Evolutionary conservation across 2,888 invertebrate species (phyloP).

Genomic region (Mesorhabditis sp.): DNA sequence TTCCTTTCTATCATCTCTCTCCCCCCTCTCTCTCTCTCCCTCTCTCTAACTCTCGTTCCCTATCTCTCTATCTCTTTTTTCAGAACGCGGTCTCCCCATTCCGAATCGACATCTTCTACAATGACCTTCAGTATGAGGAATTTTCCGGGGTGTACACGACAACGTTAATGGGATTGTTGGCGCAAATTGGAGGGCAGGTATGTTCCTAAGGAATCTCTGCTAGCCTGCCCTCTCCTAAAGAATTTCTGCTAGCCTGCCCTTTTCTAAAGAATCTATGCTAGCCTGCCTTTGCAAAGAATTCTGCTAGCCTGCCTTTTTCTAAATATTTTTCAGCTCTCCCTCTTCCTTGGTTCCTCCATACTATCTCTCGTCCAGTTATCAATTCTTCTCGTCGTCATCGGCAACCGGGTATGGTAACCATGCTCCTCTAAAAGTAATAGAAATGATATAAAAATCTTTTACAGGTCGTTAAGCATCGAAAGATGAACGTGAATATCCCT

Average conservation of each 20-base stretch:
- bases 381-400: background rate
- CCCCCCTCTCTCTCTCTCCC: conserved; percentile 6
- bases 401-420: background rate
- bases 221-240: too few species aligned
- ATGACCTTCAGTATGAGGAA: conserved; percentile 6
- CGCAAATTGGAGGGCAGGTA: conserved; percentile 5
- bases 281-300: too few species aligned
- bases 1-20: background rate
- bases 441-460: too few species aligned
- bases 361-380: background rate
- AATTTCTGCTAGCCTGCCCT: too few species aligned
- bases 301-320: too few species aligned
- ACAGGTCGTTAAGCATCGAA: too few species aligned
- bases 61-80: conserved; percentile 1
- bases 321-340: background rate
- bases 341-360: background rate
- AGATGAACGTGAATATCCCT: too few species aligned
- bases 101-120: conserved; percentile 4
- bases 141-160: background rate
- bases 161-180: background rate
- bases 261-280: too few species aligned
- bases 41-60: background rate
- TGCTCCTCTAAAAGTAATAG: too few species aligned
- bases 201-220: too few species aligned
- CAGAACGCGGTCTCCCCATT: conserved; percentile 1